These are phyloP conservation scores for Branchellion lobata DNA, from an alignment of 2,888 invertebrate genomes.

Conservation along the genomic window DNA sequence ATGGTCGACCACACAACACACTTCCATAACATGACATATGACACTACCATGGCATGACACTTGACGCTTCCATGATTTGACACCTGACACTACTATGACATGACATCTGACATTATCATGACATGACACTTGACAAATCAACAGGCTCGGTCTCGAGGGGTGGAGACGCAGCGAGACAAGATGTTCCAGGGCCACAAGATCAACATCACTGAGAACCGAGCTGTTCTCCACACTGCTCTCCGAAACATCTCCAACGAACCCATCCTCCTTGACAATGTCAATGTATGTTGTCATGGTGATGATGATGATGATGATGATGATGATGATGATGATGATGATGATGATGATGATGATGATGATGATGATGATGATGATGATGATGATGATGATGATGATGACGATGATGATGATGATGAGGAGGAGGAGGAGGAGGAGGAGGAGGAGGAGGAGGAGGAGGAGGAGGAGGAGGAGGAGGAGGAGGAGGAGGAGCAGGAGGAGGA, in stretches of 20 bases:
- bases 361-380: background rate
- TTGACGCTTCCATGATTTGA: background rate
- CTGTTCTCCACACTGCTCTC: conserved; percentile 90
- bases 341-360: background rate
- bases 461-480: no score
- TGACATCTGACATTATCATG: background rate
- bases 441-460: no score
- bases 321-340: background rate
- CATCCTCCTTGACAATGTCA: conserved; percentile 79
- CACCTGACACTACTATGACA: background rate
- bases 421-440: background rate
- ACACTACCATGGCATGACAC: no score
- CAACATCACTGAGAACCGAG: conserved; percentile 93
- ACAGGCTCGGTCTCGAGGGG: conserved; percentile 73
- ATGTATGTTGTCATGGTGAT: conserved; percentile 67
- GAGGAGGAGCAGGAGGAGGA: no score
- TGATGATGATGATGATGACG: background rate
- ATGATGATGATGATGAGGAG: background rate
- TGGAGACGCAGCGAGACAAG: conserved; percentile 81
- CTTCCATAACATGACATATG: background rate
- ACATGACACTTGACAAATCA: conserved; percentile 32
- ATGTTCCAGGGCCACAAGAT: conserved; percentile 93
- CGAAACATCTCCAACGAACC: conserved; percentile 79
- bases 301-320: background rate
- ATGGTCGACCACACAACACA: background rate